These are phyloP conservation scores for Candoia aspera DNA, from an alignment of 2,113 vertebrate species.

Conservation along the genomic window DNA sequence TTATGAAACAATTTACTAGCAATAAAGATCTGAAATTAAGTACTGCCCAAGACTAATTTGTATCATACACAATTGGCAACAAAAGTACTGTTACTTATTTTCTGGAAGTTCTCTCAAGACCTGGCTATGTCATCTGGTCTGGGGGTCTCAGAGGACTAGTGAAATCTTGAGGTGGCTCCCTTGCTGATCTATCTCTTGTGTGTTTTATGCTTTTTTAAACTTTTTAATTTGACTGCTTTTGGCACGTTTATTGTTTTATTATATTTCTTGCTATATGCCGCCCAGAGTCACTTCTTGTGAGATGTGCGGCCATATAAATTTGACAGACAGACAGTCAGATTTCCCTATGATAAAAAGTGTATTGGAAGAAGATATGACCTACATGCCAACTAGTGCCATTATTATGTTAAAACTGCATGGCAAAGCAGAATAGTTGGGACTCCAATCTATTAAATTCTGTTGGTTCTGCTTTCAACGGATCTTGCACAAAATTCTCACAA, in stretches of 20 bases:
- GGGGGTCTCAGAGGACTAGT: too few relatives aligned
- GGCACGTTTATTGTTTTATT: too few relatives aligned
- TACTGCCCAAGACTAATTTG: neutral
- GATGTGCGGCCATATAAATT: too few relatives aligned
- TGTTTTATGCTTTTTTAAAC: too few relatives aligned
- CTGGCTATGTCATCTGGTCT: too few relatives aligned
- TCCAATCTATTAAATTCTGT: neutral
- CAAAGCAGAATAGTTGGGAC: neutral
- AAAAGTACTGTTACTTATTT: neutral
- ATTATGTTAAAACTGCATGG: neutral
- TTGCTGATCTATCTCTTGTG: too few relatives aligned
- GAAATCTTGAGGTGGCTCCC: too few relatives aligned
- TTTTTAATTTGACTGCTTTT: too few relatives aligned
- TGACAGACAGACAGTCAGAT: too few relatives aligned
- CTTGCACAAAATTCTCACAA: neutral
- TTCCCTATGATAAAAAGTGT: neutral
- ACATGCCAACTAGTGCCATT: neutral
- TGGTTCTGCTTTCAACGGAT: neutral
- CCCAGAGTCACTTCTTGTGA: too few relatives aligned
- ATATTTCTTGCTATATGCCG: too few relatives aligned
- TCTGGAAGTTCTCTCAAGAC: too few relatives aligned
- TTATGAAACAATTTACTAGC: neutral
- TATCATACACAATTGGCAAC: neutral
- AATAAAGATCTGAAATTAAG: neutral
- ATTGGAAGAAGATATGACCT: neutral